These are phyloP conservation scores for Centroberyx gerrardi DNA, from an alignment of 2,797 vertebrate species.

Conservation along the genomic window DNA sequence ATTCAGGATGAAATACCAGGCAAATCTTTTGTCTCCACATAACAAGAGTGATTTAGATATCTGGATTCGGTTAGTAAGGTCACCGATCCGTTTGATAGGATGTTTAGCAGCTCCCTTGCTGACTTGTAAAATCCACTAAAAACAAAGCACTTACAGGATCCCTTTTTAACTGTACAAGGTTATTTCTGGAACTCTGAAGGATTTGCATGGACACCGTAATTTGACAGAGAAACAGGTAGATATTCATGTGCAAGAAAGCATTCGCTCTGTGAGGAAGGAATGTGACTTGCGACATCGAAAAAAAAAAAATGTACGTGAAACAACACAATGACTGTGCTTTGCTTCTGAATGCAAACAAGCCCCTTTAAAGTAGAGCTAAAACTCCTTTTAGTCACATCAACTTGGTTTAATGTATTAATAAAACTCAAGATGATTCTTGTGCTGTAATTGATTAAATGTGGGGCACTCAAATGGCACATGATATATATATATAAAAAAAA, in stretches of 20 bases:
- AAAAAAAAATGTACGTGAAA: conserved; percentile 44
- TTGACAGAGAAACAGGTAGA: conserved; percentile 28
- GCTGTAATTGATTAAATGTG: conserved; percentile 74
- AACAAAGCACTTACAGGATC: conserved; percentile 57
- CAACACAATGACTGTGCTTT: conserved; percentile 50
- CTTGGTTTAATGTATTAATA: conserved; percentile 46
- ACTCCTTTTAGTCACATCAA: conserved; percentile 27
- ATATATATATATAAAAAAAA: conserved; percentile 72
- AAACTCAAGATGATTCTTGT: conserved; percentile 67
- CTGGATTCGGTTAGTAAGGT: conserved; percentile 50
- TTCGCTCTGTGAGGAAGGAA: conserved; percentile 52
- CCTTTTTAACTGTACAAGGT: conserved; percentile 39
- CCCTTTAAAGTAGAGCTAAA: conserved; percentile 40
- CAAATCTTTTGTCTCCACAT: conserved; percentile 32
- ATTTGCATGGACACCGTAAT: conserved; percentile 14
- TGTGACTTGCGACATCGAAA: conserved; percentile 46
- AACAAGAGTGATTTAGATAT: conserved; percentile 38
- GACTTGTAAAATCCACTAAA: conserved; percentile 48
- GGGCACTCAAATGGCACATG: conserved; percentile 86
- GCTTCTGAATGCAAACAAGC: conserved; percentile 55
- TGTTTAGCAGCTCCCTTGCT: conserved; percentile 45
- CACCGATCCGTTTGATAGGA: conserved; percentile 37
- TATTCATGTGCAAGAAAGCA: conserved; percentile 57
- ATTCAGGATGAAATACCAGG: conserved; percentile 37
- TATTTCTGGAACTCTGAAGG: conserved; percentile 20